Conservation (phyloP, 92 coral and sea anemone genomes). For the Diadumene lineata region DNA sequence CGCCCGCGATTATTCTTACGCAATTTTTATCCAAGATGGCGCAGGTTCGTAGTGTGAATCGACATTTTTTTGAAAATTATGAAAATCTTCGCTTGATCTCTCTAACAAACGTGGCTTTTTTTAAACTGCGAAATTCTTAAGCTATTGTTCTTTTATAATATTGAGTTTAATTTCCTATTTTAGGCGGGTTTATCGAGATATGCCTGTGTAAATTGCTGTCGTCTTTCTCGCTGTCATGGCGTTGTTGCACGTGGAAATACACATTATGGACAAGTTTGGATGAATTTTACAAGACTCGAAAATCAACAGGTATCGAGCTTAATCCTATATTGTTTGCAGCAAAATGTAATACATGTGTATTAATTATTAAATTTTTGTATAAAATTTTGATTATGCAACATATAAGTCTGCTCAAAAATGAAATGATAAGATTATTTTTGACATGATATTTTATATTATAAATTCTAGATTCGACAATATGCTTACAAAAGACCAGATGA, state of each 20-base stretch:
- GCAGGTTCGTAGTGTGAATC: constrained; percentile 75
- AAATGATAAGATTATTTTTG: no score
- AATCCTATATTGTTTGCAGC: no score
- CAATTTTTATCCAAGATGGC: constrained; percentile 70
- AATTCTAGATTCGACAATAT: constrained; percentile 65
- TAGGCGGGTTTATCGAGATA: constrained; percentile 73
- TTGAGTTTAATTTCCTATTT: neutral
- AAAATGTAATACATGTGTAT: no score
- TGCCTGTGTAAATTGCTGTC: constrained; percentile 72
- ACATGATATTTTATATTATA: no score
- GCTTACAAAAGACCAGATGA: constrained; percentile 80
- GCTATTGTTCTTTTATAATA: neutral
- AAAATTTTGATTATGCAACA: no score
- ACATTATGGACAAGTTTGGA: constrained; percentile 17
- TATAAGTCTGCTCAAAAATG: no score
- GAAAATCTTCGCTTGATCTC: neutral
- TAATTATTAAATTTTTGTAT: no score
- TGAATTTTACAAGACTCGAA: neutral
- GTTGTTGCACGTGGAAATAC: constrained; percentile 65
- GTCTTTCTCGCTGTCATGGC: constrained; percentile 53
- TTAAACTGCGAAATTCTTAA: neutral
- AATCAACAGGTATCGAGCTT: constrained; percentile 43
- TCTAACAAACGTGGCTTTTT: neutral
- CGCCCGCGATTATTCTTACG: constrained; percentile 54
- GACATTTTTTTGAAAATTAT: constrained; percentile 2